phyloP scores from a whole-genome alignment of 2,888 invertebrate species.

The Ormyrus labotus region DNA sequence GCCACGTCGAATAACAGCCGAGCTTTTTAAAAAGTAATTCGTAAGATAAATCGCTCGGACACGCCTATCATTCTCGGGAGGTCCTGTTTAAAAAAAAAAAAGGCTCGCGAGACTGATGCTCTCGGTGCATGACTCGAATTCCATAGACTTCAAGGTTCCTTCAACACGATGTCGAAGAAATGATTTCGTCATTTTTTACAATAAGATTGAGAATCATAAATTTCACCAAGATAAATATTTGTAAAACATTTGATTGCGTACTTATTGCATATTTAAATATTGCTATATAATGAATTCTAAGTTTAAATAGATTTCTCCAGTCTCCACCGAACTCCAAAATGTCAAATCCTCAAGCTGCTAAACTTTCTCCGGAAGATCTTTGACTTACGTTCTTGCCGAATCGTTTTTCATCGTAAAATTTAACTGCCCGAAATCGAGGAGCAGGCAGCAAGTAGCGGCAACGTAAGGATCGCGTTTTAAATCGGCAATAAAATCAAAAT shows the following conservation, averaged over 20 bases:
- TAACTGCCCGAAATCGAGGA: conserved; percentile 32
- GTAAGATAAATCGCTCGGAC: conserved; percentile 68
- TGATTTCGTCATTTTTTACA: neutral
- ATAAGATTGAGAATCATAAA: too few relatives aligned
- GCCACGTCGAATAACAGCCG: conserved; percentile 15
- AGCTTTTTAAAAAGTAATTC: conserved; percentile 61
- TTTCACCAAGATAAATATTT: too few relatives aligned
- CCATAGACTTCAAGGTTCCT: conserved; percentile 58
- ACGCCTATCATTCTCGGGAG: conserved; percentile 59
- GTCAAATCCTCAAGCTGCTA: too few relatives aligned
- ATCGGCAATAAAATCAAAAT: conserved; percentile 74
- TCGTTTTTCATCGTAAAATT: conserved; percentile 15
- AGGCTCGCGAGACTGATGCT: conserved; percentile 65
- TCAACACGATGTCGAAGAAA: conserved; percentile 2
- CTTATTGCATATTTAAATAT: too few relatives aligned
- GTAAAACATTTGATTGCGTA: too few relatives aligned
- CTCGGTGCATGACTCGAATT: conserved; percentile 69
- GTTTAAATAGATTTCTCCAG: too few relatives aligned
- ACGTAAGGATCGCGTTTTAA: conserved; percentile 63
- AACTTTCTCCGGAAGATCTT: neutral
- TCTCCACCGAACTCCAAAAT: too few relatives aligned
- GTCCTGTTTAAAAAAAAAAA: conserved; percentile 60
- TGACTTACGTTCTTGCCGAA: too few relatives aligned
- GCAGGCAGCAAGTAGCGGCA: neutral
- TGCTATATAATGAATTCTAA: too few relatives aligned